A percentile compares a stretch with the other conserved stretches of the same genome.
Conservation (phyloP, 2,888 invertebrate species). For the Cataglyphis altisquamis region DNA sequence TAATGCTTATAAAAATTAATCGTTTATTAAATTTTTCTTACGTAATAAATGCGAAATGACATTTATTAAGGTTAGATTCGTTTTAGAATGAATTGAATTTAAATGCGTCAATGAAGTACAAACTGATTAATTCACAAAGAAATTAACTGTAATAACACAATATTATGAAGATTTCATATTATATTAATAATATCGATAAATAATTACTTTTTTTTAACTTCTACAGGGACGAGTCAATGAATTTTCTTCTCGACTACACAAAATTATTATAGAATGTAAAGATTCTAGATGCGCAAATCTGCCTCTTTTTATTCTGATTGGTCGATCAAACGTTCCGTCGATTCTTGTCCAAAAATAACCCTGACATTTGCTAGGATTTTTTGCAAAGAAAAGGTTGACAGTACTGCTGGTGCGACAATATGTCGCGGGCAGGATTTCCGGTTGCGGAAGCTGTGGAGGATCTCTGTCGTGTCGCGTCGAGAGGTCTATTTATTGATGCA, state of each 20-base stretch:
- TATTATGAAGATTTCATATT: background rate
- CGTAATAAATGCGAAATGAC: conserved; percentile 62
- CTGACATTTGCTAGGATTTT: background rate
- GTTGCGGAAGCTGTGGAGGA: background rate
- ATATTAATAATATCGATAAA: conserved; percentile 6
- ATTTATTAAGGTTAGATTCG: conserved; percentile 55
- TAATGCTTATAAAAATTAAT: conserved; percentile 4
- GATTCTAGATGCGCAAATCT: background rate
- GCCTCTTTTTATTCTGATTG: background rate
- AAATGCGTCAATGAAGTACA: background rate
- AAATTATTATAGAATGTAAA: background rate
- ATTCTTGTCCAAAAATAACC: background rate
- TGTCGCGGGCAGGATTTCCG: conserved; percentile 25
- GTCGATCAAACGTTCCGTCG: background rate
- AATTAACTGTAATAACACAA: background rate
- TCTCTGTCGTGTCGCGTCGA: background rate
- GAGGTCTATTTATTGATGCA: background rate
- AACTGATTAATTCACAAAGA: background rate
- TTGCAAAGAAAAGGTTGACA: background rate
- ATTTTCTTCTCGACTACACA: background rate
- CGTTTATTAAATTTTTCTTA: conserved; percentile 60
- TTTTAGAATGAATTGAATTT: conserved; percentile 10
- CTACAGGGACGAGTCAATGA: background rate
- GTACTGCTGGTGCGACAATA: background rate
- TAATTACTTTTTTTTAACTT: conserved; percentile 45